These are phyloP conservation scores for Sparidentex hasta DNA, from an alignment of 2,797 vertebrate species.

Conservation along the genomic window DNA sequence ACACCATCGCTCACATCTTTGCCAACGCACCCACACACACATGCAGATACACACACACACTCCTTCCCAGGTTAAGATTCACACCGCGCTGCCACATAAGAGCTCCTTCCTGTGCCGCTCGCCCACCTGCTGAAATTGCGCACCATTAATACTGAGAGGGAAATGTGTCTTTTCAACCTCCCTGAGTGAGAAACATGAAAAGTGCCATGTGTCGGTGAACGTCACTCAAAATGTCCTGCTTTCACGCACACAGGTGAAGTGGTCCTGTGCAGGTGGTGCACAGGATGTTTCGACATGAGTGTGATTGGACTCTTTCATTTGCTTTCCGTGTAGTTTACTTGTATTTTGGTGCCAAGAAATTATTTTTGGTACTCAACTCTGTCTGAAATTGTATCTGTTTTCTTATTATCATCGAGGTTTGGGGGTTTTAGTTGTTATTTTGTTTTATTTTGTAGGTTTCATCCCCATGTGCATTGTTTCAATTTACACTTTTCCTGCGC, in stretches of 20 bases:
- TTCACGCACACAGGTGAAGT: not conserved
- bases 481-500: too few relatives aligned
- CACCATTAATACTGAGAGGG: slow-evolving; percentile 36
- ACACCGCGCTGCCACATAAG: slow-evolving; percentile 48
- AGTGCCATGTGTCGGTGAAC: slow-evolving; percentile 32
- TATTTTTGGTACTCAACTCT: too few relatives aligned
- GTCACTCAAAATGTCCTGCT: slow-evolving; percentile 41
- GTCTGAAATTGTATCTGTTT: too few relatives aligned
- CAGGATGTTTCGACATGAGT: slow-evolving; percentile 19
- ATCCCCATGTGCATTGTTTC: too few relatives aligned
- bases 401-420: too few relatives aligned
- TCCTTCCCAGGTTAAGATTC: slow-evolving; percentile 61
- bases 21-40: slow-evolving; percentile 1
- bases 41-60: not conserved
- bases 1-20: not conserved
- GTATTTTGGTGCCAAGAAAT: too few relatives aligned
- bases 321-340: too few relatives aligned
- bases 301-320: not conserved
- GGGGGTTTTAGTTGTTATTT: too few relatives aligned
- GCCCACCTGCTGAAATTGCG: slow-evolving; percentile 66
- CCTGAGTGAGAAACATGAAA: slow-evolving; percentile 8
- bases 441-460: too few relatives aligned
- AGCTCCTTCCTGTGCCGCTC: slow-evolving; percentile 63
- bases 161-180: slow-evolving; percentile 39
- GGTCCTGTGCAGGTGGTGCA: not conserved